A percentile compares a stretch with the other conserved stretches of the same genome.
phyloP scores from a whole-genome alignment of 2,888 invertebrate species.

The Cepaea hortensis region DNA sequence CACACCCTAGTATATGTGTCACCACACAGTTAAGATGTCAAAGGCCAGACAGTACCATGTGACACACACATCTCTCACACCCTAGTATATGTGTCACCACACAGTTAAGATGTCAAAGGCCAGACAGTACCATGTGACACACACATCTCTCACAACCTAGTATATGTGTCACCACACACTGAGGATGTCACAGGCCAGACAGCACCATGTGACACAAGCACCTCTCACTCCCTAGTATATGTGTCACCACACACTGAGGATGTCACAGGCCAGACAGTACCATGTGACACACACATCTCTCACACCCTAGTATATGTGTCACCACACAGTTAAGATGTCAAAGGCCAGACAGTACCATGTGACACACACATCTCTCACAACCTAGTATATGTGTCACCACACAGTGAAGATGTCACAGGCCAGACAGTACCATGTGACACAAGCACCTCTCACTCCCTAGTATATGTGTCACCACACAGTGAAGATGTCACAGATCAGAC shows the following conservation, averaged over 20 bases:
- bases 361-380: neutral
- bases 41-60: neutral
- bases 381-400: neutral
- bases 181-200: neutral
- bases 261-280: neutral
- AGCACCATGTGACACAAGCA: neutral
- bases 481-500: neutral
- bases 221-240: neutral
- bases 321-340: neutral
- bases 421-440: neutral
- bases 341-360: neutral
- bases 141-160: neutral
- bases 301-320: too few species aligned
- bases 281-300: neutral
- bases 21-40: neutral
- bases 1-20: too few species aligned
- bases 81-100: neutral
- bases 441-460: neutral
- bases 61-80: neutral
- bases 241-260: neutral
- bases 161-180: neutral
- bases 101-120: neutral
- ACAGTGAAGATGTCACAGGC: neutral
- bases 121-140: neutral
- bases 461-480: neutral